These are phyloP conservation scores for Ericerus pela DNA, from an alignment of 1,140 invertebrate genomes.

Conservation along the genomic window DNA sequence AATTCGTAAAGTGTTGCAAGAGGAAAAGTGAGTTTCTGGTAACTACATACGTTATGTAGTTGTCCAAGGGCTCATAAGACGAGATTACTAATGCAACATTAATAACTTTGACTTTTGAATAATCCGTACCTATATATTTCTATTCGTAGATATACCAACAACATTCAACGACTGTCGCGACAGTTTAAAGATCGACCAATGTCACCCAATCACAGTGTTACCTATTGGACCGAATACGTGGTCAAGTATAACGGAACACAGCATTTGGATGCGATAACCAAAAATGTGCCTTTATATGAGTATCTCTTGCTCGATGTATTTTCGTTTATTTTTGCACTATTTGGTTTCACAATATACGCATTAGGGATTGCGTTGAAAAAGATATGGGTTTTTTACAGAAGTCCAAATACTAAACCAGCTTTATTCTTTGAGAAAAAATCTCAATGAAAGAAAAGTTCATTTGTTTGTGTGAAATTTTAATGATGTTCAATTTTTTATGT, in stretches of 20 bases:
- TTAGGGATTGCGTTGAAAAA: too few relatives aligned
- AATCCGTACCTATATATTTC: not conserved
- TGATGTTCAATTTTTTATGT: too few relatives aligned
- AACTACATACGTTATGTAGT: slow-evolving; percentile 8
- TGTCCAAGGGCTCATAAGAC: too few relatives aligned
- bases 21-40: slow-evolving; percentile 18
- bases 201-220: slow-evolving; percentile 30
- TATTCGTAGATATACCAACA: slow-evolving; percentile 28
- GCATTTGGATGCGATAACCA: slow-evolving; percentile 27
- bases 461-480: too few relatives aligned
- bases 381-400: too few relatives aligned
- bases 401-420: too few relatives aligned
- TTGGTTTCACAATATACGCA: too few relatives aligned
- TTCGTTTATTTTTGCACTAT: not conserved
- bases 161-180: slow-evolving; percentile 23
- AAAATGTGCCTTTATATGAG: not conserved
- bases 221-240: slow-evolving; percentile 42
- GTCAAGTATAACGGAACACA: slow-evolving; percentile 35
- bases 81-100: slow-evolving; percentile 4
- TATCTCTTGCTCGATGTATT: not conserved
- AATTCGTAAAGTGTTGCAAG: slow-evolving; percentile 8
- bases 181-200: slow-evolving; percentile 32
- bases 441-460: too few relatives aligned
- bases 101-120: not conserved
- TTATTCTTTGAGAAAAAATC: too few relatives aligned